Evolutionary conservation across 1,140 invertebrate species (phyloP), one percentile per base, ranked within the genome.

Genomic region (Semibalanus balanoides): DNA sequence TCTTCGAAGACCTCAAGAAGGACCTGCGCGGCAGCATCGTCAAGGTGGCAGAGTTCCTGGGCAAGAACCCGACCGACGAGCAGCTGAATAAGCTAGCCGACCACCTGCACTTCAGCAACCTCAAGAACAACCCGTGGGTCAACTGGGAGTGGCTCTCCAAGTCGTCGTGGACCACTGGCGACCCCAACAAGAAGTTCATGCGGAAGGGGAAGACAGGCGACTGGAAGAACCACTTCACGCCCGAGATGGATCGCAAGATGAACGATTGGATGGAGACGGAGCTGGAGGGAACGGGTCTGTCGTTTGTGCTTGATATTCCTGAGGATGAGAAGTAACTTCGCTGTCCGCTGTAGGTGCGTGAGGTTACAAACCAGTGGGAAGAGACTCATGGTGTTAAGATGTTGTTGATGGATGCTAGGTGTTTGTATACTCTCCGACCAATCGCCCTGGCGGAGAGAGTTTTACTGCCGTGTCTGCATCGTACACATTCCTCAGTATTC

Each of bases 91-190:
- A 85, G n/a, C 84, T 95, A 0, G 87, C 87, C 40, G 87, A 92
- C 0, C 90, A 94, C 81, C 84, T 94, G 0, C 90, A 90, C 71
- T 94, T 96, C 80, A 85, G 89, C 19, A 90, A 88, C 76, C 94
- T 95, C 78, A 90, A 90, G 79, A 85, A 86, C 0, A 95, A 95
- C 82, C 87, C 88, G n/a, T 89, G 90, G 0, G 86, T 92, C 0
- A 94, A 94, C 81, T 77, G 75, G 73, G 80, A 80, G 70, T 72
- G 70, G 70, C n/a, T 72, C 11, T 3, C 70, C 25, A 30, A 28
- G 70, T 72, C 70, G 5, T 5, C 11, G 19, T 72, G 70, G 70
- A 29, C 70, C 28, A 72, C 11, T n/a, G 29, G 70, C 3, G 70
- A 72, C 28, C 28, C n/a, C 7, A 30, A 30, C n/a, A 30, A 28